Base-by-base conservation (phyloP, 2,113 vertebrate genomes). In the Plectropomus leopardus region DNA sequence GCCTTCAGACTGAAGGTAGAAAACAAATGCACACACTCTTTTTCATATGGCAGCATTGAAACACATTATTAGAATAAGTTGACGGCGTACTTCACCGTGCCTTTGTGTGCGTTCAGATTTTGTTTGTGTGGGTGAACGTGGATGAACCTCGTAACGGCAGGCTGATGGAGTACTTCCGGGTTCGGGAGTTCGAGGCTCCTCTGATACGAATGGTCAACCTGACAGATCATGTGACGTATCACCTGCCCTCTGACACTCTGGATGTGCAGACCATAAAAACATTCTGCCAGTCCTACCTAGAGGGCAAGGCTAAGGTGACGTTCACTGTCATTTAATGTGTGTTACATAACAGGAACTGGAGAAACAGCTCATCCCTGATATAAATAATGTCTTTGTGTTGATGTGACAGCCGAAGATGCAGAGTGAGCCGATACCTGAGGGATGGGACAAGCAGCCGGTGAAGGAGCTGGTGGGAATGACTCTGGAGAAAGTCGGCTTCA, bases 381-480 rank as follows among this genome's bases (percentile, higher is more conserved):
- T 58, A 1, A 44, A 48, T 23, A 1, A 69, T 60, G 40, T 51
- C 10, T 73, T 30, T 83, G 47, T 51, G 21, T 67, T 34, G 19
- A 50, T 65, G 17, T 26, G 0, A 66, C 77, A 99, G 98, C 92
- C 94, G 66, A 96, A 97, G 61, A 85, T 95, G 67, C 78, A 96
- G 75, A 99, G 96, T 10, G 96, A 99, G 88, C 93, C 96, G n/a
- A 89, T 97, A 71, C 94, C 96, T 47, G 93, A 95, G 17, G 94
- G 94, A 53, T 99, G 98, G 98, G 96, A 99, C 81, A 79, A 94
- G 70, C 78, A 83, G 40, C 96, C 94, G 0, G 96, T 99, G 61
- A 99, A 98, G 88, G 94, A 96, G 72, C 95, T 99, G 0, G 96
- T 97, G 40, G 97, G 96, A 48, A 94, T 94, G 76, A 99, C 96